Percentiles rank a stretch among this genome's conserved stretches.
phyloP scores from a whole-genome alignment of 2,113 vertebrate genomes.

The Mastomys coucha region DNA sequence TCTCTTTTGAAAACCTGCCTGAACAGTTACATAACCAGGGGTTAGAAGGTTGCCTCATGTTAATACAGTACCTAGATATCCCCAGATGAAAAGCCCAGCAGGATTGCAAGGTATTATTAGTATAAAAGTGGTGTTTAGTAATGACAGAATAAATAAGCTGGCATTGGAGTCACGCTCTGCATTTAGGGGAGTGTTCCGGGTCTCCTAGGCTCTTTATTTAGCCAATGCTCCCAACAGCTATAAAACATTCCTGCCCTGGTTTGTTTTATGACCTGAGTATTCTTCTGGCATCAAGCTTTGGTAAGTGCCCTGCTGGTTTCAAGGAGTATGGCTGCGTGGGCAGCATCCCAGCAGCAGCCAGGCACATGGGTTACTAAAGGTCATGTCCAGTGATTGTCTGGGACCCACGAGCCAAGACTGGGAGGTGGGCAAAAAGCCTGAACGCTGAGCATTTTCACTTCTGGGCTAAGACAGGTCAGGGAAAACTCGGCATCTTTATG shows the following conservation, averaged over 20 bases:
- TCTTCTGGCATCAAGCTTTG: slow-evolving; percentile 31
- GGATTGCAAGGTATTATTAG: slow-evolving; percentile 60
- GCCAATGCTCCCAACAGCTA: slow-evolving; percentile 41
- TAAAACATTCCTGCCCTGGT: slow-evolving; percentile 52
- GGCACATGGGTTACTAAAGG: slow-evolving; percentile 9
- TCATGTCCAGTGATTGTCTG: not conserved
- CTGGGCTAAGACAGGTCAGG: not conserved
- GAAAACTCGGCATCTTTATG: not conserved
- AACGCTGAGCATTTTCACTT: not conserved
- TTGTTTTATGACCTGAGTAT: slow-evolving; percentile 40
- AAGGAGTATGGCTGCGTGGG: not conserved
- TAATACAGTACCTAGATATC: not conserved
- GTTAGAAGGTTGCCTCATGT: not conserved
- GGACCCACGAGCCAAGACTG: not conserved
- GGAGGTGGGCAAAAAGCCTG: not conserved
- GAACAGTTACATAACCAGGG: not conserved
- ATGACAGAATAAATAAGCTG: slow-evolving; percentile 57
- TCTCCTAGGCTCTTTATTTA: slow-evolving; percentile 52
- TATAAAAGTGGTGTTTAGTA: slow-evolving; percentile 48
- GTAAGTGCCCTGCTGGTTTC: not conserved
- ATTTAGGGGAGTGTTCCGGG: slow-evolving; percentile 2
- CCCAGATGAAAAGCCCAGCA: slow-evolving; percentile 43
- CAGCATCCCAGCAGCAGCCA: not conserved
- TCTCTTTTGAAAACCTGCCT: not conserved
- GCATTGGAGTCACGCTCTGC: not conserved